Percentiles rank a stretch among this genome's conserved stretches.
Conservation (phyloP, 1,140 invertebrate species). For the Melipona quadrifasciata region DNA sequence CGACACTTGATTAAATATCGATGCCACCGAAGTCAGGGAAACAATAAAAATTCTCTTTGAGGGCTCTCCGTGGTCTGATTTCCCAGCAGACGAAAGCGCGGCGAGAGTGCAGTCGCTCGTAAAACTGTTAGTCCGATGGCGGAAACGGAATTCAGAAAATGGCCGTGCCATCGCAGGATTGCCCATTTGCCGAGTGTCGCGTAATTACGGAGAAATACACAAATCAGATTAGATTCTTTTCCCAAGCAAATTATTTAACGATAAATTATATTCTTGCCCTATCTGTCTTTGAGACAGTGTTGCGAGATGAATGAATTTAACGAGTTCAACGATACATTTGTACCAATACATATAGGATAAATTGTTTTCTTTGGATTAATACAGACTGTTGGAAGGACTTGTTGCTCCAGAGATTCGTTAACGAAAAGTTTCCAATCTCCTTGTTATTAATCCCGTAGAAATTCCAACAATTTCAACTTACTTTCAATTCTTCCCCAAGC, state of each 20-base stretch:
- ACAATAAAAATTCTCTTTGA: conserved; percentile 5
- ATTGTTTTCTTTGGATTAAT: too few species aligned
- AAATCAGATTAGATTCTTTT: background rate
- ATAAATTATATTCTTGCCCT: too few species aligned
- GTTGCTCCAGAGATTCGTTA: too few species aligned
- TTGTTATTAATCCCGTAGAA: background rate
- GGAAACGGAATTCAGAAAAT: background rate
- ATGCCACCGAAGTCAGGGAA: background rate
- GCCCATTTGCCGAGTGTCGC: background rate
- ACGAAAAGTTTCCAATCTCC: too few species aligned
- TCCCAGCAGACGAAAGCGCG: background rate
- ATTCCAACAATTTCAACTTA: background rate
- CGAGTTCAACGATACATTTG: too few species aligned
- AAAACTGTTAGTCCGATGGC: conserved; percentile 5
- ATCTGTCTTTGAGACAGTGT: too few species aligned
- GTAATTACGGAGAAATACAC: background rate
- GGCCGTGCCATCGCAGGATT: background rate
- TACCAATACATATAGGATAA: too few species aligned
- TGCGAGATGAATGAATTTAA: too few species aligned
- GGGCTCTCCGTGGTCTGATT: background rate
- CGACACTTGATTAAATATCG: background rate
- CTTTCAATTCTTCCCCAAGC: background rate
- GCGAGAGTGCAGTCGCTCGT: background rate
- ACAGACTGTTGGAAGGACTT: too few species aligned
- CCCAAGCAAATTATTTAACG: too few species aligned